Evolutionary conservation across 2,113 vertebrate species (phyloP).

Genomic region (Desmodus rotundus): DNA sequence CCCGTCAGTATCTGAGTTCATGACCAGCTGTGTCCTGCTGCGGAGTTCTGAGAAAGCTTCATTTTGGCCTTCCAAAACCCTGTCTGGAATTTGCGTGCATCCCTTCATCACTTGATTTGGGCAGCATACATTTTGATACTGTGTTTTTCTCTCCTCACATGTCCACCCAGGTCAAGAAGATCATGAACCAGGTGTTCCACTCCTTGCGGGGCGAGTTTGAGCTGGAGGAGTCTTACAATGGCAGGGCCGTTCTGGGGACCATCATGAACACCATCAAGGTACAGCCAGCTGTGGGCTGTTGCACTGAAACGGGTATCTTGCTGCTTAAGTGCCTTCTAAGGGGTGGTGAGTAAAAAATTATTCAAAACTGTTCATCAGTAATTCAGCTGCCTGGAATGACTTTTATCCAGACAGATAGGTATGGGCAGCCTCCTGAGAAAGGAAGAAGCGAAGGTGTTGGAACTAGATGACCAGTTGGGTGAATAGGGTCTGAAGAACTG

Average conservation of each 20-base stretch:
- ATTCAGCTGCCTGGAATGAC: background rate
- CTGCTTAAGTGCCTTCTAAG: background rate
- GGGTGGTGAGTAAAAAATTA: background rate
- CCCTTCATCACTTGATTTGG: background rate
- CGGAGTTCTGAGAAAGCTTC: background rate
- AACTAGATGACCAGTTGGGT: background rate
- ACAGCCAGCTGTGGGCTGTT: background rate
- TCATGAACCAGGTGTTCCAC: constrained; percentile 97
- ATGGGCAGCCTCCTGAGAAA: background rate
- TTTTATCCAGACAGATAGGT: background rate
- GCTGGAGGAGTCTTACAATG: constrained; percentile 87
- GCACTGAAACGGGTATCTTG: background rate
- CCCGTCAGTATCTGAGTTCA: background rate
- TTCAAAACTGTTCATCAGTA: background rate
- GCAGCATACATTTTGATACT: background rate
- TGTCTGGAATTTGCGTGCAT: background rate
- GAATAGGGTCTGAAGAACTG: background rate
- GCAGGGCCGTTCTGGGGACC: constrained; percentile 85
- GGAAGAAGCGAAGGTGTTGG: background rate
- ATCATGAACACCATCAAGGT: constrained; percentile 96
- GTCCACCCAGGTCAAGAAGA: constrained; percentile 90
- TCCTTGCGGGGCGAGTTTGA: constrained; percentile 92
- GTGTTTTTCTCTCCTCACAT: background rate
- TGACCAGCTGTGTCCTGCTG: background rate
- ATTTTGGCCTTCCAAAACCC: background rate